Evolutionary conservation across 2,113 vertebrate genomes (phyloP).

Genomic region (Psephotus haematonotus): DNA sequence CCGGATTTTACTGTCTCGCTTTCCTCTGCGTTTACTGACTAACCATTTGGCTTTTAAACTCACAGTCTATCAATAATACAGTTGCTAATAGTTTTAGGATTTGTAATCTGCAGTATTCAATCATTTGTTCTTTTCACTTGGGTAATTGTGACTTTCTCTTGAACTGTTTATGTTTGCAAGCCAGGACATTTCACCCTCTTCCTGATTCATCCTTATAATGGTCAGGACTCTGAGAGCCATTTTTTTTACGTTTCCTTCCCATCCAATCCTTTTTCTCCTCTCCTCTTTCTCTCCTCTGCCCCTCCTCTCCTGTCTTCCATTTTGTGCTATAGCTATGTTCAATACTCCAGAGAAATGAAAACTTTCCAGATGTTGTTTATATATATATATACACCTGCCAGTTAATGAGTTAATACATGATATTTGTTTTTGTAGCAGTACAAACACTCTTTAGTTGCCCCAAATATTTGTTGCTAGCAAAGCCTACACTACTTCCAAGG

Average conservation of each 20-base stretch:
- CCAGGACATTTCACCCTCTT: neutral
- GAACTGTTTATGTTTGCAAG: neutral
- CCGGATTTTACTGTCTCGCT: neutral
- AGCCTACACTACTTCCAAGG: neutral
- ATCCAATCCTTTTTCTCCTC: neutral
- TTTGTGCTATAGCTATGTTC: neutral
- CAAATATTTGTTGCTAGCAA: conserved; percentile 51
- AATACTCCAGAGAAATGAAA: conserved; percentile 11
- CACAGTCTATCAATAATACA: neutral
- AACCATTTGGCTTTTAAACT: neutral
- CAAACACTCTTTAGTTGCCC: conserved; percentile 31
- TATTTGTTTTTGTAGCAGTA: conserved; percentile 46
- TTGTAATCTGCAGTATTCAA: neutral
- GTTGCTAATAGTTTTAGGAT: neutral
- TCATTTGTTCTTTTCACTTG: neutral
- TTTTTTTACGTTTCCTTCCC: neutral
- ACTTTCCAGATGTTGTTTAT: conserved; percentile 64
- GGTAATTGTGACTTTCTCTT: neutral
- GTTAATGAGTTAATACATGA: conserved; percentile 19
- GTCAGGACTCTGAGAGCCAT: neutral
- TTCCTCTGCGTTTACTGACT: neutral
- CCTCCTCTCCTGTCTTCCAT: neutral
- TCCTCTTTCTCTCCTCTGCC: neutral
- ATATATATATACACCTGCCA: conserved; percentile 21
- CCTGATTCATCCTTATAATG: neutral